Conservation (phyloP, 2,113 vertebrate genomes). For the Sciurus niger region DNA sequence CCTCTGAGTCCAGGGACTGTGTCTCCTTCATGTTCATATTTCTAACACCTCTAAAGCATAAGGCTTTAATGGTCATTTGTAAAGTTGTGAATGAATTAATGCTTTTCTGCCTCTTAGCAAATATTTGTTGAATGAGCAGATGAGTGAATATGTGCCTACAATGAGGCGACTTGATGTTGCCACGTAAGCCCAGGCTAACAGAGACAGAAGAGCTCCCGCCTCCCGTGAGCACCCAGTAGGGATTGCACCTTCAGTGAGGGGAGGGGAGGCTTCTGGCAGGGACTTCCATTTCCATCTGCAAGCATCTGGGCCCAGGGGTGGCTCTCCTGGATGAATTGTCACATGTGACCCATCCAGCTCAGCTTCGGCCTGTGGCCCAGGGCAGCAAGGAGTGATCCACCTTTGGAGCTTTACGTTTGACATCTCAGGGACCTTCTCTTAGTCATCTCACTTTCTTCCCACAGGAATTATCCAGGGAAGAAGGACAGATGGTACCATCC, state of each 20-base stretch:
- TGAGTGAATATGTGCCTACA: not conserved
- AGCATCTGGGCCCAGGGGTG: not conserved
- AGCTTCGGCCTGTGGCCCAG: not conserved
- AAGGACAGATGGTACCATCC: not conserved
- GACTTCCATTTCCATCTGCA: no score
- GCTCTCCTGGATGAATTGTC: not conserved
- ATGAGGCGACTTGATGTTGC: not conserved
- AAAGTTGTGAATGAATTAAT: not conserved
- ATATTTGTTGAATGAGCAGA: not conserved
- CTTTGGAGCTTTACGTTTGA: not conserved
- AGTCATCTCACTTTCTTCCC: not conserved
- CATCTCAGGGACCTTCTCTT: not conserved
- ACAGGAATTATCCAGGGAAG: not conserved
- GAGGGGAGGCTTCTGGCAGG: not conserved
- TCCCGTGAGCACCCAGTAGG: not conserved
- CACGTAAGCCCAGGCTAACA: not conserved
- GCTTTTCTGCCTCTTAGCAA: not conserved
- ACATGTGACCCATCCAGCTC: not conserved
- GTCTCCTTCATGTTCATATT: not conserved
- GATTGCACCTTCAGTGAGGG: not conserved
- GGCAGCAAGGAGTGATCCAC: not conserved
- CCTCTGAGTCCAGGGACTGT: not conserved
- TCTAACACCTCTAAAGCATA: not conserved
- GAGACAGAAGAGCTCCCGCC: not conserved
- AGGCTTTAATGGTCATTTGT: not conserved